These are phyloP conservation scores for Cavia aperea DNA, from an alignment of 2,113 vertebrate genomes.

Conservation along the genomic window DNA sequence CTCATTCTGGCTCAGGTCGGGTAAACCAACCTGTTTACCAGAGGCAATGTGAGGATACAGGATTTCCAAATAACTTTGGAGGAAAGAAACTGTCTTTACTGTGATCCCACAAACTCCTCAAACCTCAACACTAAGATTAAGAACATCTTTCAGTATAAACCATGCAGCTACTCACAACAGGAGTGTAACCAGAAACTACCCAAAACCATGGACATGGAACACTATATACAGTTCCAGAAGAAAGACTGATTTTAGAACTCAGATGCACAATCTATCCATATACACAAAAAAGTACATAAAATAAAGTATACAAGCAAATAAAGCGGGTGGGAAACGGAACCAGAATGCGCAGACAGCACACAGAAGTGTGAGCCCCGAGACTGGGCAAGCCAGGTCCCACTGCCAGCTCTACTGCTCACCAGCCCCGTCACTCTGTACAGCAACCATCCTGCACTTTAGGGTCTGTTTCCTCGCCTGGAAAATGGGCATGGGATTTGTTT, in stretches of 20 bases:
- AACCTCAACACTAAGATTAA: background rate
- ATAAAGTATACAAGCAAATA: background rate
- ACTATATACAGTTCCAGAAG: background rate
- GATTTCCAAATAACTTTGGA: background rate
- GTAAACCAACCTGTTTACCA: background rate
- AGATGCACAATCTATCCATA: background rate
- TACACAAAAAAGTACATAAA: background rate
- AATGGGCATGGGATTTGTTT: rapidly evolving
- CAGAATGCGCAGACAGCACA: rapidly evolving
- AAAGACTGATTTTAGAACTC: background rate
- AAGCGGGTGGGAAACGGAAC: rapidly evolving
- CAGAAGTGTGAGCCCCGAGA: background rate
- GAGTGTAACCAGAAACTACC: background rate
- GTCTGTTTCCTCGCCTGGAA: background rate
- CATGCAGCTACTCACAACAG: background rate
- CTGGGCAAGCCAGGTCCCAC: background rate
- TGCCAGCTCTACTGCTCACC: background rate
- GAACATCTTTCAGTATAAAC: background rate
- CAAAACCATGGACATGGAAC: background rate
- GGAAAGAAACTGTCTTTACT: background rate
- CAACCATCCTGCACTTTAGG: background rate
- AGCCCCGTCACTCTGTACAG: background rate
- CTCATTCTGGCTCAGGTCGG: background rate
- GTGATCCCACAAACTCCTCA: background rate
- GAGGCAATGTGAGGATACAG: background rate